These are phyloP conservation scores for Pocillopora verrucosa DNA, from an alignment of 64 coral and sea anemone genomes.

Conservation along the genomic window DNA sequence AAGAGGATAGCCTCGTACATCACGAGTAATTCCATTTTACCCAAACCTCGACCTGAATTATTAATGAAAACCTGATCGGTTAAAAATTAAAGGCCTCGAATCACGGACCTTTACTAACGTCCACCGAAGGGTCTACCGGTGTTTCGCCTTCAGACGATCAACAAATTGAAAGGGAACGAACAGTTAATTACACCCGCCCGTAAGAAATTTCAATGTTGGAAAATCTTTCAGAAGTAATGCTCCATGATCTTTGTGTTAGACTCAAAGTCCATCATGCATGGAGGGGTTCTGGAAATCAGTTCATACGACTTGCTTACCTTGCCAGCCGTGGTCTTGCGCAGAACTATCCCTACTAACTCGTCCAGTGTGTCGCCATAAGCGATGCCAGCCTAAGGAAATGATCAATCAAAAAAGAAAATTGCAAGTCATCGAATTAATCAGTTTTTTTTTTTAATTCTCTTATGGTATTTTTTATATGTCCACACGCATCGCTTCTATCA, in stretches of 20 bases:
- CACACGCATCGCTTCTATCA: no score
- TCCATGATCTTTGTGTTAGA: no score
- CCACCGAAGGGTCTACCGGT: slow-evolving; percentile 62
- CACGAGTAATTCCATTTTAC: no score
- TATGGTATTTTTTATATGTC: no score
- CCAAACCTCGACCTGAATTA: no score
- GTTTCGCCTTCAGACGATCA: slow-evolving; percentile 68
- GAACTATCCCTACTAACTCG: slow-evolving; percentile 60
- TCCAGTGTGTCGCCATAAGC: slow-evolving; percentile 77
- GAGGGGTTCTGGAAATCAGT: background rate
- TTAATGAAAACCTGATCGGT: no score
- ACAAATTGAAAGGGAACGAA: slow-evolving; percentile 14
- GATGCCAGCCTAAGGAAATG: slow-evolving; percentile 66
- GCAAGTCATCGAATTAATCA: background rate
- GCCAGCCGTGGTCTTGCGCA: slow-evolving; percentile 58
- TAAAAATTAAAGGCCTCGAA: background rate
- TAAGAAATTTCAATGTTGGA: no score
- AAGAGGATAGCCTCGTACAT: no score
- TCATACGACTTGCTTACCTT: slow-evolving; percentile 26
- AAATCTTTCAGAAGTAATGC: no score
- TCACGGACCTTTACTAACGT: slow-evolving; percentile 74
- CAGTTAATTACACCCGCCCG: no score
- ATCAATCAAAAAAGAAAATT: background rate
- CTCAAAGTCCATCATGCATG: no score
- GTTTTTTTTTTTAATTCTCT: no score